A percentile compares a stretch with the other conserved stretches of the same genome.
These are phyloP conservation scores for Sycophaga agraensis DNA, from an alignment of 1,140 invertebrate species.

Conservation along the genomic window DNA sequence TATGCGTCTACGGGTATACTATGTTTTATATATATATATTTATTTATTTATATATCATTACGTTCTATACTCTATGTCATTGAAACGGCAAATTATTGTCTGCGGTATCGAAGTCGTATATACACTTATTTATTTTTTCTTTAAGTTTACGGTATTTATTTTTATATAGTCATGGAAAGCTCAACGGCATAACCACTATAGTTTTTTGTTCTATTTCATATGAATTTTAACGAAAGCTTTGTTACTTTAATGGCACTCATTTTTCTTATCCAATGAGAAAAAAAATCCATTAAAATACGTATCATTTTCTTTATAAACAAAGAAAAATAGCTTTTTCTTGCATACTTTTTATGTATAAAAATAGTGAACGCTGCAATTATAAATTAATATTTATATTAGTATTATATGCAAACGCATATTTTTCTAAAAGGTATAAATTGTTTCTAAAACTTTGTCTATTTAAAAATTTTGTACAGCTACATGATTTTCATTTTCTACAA, in stretches of 20 bases:
- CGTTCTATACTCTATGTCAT: conserved; percentile 41
- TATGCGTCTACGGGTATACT: conserved; percentile 37
- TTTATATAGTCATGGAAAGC: conserved; percentile 52
- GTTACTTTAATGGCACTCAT: conserved; percentile 7
- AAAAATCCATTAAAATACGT: conserved; percentile 6
- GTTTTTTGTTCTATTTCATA: conserved; percentile 10
- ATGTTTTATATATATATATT: conserved; percentile 30
- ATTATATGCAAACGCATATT: no score
- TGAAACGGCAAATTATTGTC: conserved; percentile 57
- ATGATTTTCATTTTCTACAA: no score
- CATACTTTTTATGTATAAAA: conserved; percentile 2
- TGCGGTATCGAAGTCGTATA: conserved; percentile 46
- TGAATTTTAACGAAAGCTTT: background rate
- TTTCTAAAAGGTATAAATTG: no score
- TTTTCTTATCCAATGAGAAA: background rate
- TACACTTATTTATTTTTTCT: conserved; percentile 19
- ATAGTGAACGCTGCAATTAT: background rate
- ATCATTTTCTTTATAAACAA: background rate
- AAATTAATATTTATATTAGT: no score
- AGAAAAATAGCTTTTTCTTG: no score
- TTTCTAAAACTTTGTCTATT: no score
- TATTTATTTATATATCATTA: conserved; percentile 31
- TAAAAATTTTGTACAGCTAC: no score
- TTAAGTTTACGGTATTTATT: conserved; percentile 22
- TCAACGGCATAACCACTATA: conserved; percentile 49